phyloP scores from a whole-genome alignment of 1,140 invertebrate genomes.

The Bombus affinis region DNA sequence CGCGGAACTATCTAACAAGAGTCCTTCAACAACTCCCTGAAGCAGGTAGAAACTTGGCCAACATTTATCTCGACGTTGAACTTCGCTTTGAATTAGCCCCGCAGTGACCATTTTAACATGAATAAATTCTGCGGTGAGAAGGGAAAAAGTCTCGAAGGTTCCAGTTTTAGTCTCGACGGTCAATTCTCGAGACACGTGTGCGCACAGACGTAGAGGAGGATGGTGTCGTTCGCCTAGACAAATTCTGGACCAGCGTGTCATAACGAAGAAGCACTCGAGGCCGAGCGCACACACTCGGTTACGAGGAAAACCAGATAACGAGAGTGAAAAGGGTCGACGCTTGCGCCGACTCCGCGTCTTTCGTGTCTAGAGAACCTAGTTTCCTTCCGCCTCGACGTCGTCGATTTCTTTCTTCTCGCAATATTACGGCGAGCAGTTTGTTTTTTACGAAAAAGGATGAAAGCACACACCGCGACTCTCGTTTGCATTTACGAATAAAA shows the following conservation, averaged over 20 bases:
- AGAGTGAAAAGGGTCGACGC: conserved; percentile 55
- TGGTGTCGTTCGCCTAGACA: conserved; percentile 18
- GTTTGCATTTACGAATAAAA: not conserved
- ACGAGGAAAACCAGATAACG: conserved; percentile 54
- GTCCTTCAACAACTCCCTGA: not conserved
- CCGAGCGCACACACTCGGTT: conserved; percentile 39
- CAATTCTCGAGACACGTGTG: not conserved
- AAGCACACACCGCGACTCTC: not conserved
- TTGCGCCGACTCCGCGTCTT: conserved; percentile 38
- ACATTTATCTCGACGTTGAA: not conserved
- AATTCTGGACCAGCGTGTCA: conserved; percentile 44
- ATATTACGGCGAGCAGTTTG: not conserved
- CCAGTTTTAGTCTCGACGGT: not conserved
- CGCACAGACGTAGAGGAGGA: not conserved
- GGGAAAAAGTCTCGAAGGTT: not conserved
- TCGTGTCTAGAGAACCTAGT: conserved; percentile 1
- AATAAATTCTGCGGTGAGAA: not conserved
- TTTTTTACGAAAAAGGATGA: not conserved
- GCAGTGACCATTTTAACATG: not conserved
- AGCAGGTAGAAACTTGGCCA: not conserved
- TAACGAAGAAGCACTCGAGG: conserved; percentile 40
- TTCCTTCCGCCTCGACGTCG: conserved; percentile 1
- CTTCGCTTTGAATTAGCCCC: not conserved
- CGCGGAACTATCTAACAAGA: not conserved
- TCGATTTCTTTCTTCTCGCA: not conserved